These are phyloP conservation scores for Crematogaster levior DNA, from an alignment of 2,888 invertebrate species.

Conservation along the genomic window DNA sequence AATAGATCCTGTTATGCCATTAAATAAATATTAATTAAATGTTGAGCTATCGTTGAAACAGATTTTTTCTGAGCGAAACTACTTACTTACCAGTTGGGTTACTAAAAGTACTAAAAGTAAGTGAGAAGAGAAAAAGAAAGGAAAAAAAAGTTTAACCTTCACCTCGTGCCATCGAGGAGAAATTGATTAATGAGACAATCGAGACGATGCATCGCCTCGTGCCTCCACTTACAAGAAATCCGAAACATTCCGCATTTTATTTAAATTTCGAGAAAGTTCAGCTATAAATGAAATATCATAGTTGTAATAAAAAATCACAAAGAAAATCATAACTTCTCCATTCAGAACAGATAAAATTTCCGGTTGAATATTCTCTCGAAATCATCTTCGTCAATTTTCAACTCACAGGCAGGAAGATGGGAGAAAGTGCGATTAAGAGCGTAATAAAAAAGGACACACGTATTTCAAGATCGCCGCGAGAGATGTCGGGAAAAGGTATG, in stretches of 20 bases:
- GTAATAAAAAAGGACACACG: background rate
- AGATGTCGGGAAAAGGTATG: background rate
- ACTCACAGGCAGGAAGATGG: background rate
- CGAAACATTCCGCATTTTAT: background rate
- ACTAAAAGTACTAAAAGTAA: constrained; percentile 29
- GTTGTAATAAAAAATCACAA: background rate
- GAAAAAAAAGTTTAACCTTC: constrained; percentile 18
- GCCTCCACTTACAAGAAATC: background rate
- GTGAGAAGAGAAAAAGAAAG: constrained; percentile 8
- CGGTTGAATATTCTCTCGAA: background rate
- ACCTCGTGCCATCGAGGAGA: constrained; percentile 14
- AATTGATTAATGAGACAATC: constrained; percentile 58
- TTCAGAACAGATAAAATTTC: background rate
- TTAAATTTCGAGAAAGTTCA: constrained; percentile 19
- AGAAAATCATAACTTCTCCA: background rate
- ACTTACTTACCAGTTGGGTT: too few species aligned
- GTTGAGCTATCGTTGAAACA: background rate
- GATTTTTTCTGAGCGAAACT: constrained; percentile 5
- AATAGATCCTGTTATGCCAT: background rate
- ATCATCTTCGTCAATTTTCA: background rate
- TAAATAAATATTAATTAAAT: background rate
- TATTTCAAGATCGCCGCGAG: background rate
- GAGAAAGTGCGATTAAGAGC: constrained; percentile 13
- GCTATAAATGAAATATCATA: background rate
- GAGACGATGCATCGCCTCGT: background rate